Evolutionary conservation across 2,113 vertebrate species (phyloP).

Genomic region (Mus pahari): DNA sequence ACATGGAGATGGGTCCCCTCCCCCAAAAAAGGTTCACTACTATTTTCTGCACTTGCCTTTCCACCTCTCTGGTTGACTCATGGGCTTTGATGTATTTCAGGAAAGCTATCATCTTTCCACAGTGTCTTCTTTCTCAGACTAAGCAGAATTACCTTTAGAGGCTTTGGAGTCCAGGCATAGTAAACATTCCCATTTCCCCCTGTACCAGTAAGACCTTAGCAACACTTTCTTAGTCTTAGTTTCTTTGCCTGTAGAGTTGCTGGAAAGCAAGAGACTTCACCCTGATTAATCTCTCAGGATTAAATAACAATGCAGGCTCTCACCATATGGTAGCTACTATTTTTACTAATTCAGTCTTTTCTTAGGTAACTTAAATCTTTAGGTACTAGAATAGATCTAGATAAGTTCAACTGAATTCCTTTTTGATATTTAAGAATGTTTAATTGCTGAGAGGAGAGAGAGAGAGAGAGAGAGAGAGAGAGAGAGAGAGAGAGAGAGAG

Average conservation of each 20-base stretch:
- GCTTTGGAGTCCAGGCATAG: neutral
- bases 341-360: slow-evolving; percentile 45
- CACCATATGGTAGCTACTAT: slow-evolving; percentile 30
- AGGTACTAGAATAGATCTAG: slow-evolving; percentile 31
- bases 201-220: neutral
- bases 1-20: neutral
- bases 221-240: neutral
- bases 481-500: no score
- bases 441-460: slow-evolving; percentile 1
- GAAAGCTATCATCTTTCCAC: neutral
- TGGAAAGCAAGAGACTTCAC: neutral
- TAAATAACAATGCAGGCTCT: slow-evolving; percentile 57
- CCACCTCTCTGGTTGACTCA: neutral
- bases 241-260: slow-evolving; percentile 3
- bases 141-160: neutral
- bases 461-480: no score
- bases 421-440: neutral
- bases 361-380: slow-evolving; percentile 41
- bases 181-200: neutral
- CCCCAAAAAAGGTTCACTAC: neutral
- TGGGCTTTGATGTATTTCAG: neutral
- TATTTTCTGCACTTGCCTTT: neutral
- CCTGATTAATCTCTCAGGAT: slow-evolving; percentile 38
- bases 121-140: slow-evolving; percentile 23
- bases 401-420: slow-evolving; percentile 36